A percentile compares a stretch with the other conserved stretches of the same genome.
phyloP scores from a whole-genome alignment of 2,888 invertebrate species.

The Rhodophaea formosa region DNA sequence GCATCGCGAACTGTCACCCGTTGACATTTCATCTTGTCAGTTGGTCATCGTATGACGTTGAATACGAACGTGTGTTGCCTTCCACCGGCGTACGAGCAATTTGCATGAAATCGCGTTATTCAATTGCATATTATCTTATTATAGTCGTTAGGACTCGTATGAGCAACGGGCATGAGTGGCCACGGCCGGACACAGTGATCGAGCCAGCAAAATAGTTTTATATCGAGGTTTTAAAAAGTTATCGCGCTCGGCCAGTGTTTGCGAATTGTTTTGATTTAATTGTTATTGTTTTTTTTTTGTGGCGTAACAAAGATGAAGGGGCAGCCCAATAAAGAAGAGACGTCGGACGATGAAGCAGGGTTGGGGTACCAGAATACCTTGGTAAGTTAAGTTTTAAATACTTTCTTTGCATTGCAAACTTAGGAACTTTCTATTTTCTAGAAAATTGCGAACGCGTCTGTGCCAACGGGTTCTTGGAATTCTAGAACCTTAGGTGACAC shows the following conservation, averaged over 20 bases:
- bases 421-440: conserved; percentile 60
- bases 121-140: conserved; percentile 71
- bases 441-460: conserved; percentile 34
- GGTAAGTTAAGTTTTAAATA: conserved; percentile 72
- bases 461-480: neutral
- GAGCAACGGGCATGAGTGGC: conserved; percentile 50
- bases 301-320: conserved; percentile 58
- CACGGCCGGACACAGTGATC: conserved; percentile 51
- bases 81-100: conserved; percentile 58
- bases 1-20: conserved; percentile 27
- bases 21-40: conserved; percentile 47
- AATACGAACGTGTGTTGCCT: conserved; percentile 57
- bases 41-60: conserved; percentile 63
- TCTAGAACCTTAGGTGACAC: neutral
- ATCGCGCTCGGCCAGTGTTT: conserved; percentile 34
- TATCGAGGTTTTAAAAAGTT: conserved; percentile 39
- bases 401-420: conserved; percentile 25
- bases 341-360: conserved; percentile 82
- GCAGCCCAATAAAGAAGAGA: conserved; percentile 61
- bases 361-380: conserved; percentile 86
- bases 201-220: conserved; percentile 42
- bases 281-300: conserved; percentile 44
- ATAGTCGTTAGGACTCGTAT: conserved; percentile 50
- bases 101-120: conserved; percentile 72
- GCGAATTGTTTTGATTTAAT: conserved; percentile 56